Base-by-base conservation (phyloP, 2,113 vertebrate species). In the Dicerorhinus sumatrensis region DNA sequence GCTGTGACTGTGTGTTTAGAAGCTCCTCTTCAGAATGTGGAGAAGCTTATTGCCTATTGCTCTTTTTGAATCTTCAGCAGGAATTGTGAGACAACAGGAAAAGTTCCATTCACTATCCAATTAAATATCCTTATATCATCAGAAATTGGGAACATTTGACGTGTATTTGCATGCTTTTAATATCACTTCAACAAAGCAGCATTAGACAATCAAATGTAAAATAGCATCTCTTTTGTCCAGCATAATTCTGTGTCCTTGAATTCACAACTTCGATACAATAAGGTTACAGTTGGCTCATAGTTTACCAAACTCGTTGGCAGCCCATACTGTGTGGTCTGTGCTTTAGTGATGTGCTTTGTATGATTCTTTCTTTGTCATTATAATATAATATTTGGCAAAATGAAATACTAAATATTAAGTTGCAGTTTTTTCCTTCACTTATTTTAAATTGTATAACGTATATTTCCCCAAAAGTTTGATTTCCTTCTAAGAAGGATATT, bases 381-480 rank as follows among this genome's bases (percentile, higher is more conserved):
- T 88, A 91, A 65, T 21, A 58, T 10, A 2, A 42, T 70, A 54
- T 81, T 91, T 91, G 18, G 23, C 39, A 56, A 97, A 91, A 81
- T 69, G 21, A 58, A 79, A 92, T n/a, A 36, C 6, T 46, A 91
- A 93, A 36, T 81, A 56, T 81, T 81, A 46, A 21, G 29, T 48
- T 91, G 8, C 1, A 36, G 9, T 94, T 94, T 95, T 65, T 73
- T 79, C 67, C 14, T 82, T 65, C n/a, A 69, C 21, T 96, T 91
- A 92, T 91, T 94, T 89, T 73, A 86, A 86, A 70, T 51, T 75
- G 65, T 82, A 92, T 76, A 75, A 70, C 2, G 13, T 79, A 21
- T 33, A 33, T 77, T 92, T 83, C 8, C 12, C 23, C 16, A 6
- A 81, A 92, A 83, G 12, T 89, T 77, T 96, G n/a, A 89, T 94